Base-by-base conservation (phyloP, 2,113 vertebrate genomes). In the Solenodon paradoxus region DNA sequence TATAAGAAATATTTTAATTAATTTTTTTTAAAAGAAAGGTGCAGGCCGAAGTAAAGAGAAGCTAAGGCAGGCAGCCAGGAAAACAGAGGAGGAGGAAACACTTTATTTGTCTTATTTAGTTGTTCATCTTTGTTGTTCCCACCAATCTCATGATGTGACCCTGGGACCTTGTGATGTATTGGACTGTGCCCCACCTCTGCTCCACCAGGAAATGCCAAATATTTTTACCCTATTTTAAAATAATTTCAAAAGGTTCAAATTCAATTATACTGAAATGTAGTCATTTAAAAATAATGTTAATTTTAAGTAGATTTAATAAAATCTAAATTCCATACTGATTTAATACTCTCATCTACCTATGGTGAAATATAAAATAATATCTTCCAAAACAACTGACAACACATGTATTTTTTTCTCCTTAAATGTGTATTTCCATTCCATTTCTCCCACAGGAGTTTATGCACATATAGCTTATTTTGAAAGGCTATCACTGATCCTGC, bases 261-360 rank as follows among this genome's bases (percentile, higher is more conserved):
- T 81, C n/a, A 78, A 92, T 35, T 15, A 64, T 49, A 53, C 49
- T 86, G 28, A 59, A 83, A 82, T 53, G 74, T 8, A 32, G 9
- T 53, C 32, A 82, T 45, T 86, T 78, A 82, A 86, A 96, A 92
- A 86, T 78, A 72, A 92, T 82, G 47, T 10, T 64, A 4, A 3
- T 88, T 95, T 88, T 63, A 83, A 95, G 59, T 68, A 53, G 63
- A 90, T 35, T 66, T 72, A 64, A 64, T 71, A 17, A 53, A 88
- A 81, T 72, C 32, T 71, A 89, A 79, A 69, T 94, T 87, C 7
- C n/a, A 61, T 47, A 61, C 19, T 61, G 17, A 88, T 63, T 79
- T 84, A 61, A 69, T 64, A 11, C 17, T 3, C 32, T 17, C 24
- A 74, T 68, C 79, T 42, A 64, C 32, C 4, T 51, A 87, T 69